Conservation (phyloP, 2,888 invertebrate species). For the Aricia artaxerxes region DNA sequence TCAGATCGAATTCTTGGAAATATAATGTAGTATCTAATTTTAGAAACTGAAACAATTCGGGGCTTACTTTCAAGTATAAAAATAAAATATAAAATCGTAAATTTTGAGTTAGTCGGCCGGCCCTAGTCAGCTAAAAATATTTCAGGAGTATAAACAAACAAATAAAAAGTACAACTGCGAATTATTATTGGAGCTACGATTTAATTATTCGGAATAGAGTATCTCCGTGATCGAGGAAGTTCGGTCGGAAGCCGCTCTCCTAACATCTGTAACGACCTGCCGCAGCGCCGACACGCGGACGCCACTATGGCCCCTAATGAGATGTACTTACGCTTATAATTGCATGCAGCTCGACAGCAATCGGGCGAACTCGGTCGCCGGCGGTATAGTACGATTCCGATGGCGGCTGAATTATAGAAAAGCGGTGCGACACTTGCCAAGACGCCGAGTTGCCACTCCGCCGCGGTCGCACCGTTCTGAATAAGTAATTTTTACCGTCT, state of each 20-base stretch:
- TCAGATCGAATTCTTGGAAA: no score
- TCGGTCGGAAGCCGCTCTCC: constrained; percentile 35
- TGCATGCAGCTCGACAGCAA: constrained; percentile 39
- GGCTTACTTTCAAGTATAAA: no score
- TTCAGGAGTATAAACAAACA: neutral
- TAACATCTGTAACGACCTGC: constrained; percentile 36
- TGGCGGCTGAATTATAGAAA: constrained; percentile 67
- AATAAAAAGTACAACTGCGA: constrained; percentile 11
- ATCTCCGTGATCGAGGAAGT: constrained; percentile 39
- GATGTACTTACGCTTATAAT: constrained; percentile 38
- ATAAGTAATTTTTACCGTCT: constrained; percentile 77
- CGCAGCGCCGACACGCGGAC: constrained; percentile 31
- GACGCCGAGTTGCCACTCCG: constrained; percentile 55
- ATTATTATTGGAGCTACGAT: constrained; percentile 36
- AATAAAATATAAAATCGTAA: no score
- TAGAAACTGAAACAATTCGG: no score
- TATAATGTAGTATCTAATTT: no score
- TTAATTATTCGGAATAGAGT: constrained; percentile 40
- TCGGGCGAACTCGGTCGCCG: constrained; percentile 36
- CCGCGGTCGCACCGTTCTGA: constrained; percentile 67
- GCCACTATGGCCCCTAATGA: constrained; percentile 35
- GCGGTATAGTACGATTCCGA: constrained; percentile 40
- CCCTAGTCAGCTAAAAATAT: neutral
- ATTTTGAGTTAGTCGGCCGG: no score
- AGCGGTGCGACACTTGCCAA: constrained; percentile 63